These are phyloP conservation scores for Eupeodes corollae DNA, from an alignment of 1,140 invertebrate genomes.

Conservation along the genomic window DNA sequence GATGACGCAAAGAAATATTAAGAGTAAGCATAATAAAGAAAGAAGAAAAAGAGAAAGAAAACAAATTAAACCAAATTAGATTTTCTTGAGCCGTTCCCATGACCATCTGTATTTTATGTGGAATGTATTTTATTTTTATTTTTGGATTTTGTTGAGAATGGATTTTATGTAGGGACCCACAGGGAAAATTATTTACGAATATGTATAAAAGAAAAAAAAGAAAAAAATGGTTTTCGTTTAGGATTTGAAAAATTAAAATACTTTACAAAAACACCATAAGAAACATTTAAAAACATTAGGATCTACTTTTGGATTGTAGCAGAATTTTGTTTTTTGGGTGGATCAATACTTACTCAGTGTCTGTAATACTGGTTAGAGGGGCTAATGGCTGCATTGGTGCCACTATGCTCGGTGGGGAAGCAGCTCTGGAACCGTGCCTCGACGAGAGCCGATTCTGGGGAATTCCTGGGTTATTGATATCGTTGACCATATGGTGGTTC, in stretches of 20 bases:
- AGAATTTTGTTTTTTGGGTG: too few relatives aligned
- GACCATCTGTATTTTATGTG: slow-evolving; percentile 27
- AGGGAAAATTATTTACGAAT: not conserved
- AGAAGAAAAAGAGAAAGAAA: slow-evolving; percentile 7
- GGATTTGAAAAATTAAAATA: too few relatives aligned
- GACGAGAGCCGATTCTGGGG: slow-evolving; percentile 37
- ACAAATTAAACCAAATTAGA: slow-evolving; percentile 28
- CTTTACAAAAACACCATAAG: not conserved
- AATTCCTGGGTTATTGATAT: slow-evolving; percentile 42
- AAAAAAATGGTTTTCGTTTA: too few relatives aligned
- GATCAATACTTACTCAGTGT: slow-evolving; percentile 48
- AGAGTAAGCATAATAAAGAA: not conserved
- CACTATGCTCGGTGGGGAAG: slow-evolving; percentile 30
- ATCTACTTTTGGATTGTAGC: not conserved
- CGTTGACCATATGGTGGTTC: slow-evolving; percentile 32
- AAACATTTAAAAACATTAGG: not conserved
- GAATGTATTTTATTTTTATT: slow-evolving; percentile 1
- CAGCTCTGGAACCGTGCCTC: slow-evolving; percentile 29
- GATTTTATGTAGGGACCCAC: not conserved
- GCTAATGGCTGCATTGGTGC: slow-evolving; percentile 42
- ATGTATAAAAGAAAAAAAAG: not conserved
- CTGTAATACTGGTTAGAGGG: slow-evolving; percentile 46
- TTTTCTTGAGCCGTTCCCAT: slow-evolving; percentile 35
- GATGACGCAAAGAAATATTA: not conserved
- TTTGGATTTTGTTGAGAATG: too few relatives aligned